These are phyloP conservation scores for Asteroscopus sphinx DNA, from an alignment of 2,888 invertebrate genomes.

Conservation along the genomic window DNA sequence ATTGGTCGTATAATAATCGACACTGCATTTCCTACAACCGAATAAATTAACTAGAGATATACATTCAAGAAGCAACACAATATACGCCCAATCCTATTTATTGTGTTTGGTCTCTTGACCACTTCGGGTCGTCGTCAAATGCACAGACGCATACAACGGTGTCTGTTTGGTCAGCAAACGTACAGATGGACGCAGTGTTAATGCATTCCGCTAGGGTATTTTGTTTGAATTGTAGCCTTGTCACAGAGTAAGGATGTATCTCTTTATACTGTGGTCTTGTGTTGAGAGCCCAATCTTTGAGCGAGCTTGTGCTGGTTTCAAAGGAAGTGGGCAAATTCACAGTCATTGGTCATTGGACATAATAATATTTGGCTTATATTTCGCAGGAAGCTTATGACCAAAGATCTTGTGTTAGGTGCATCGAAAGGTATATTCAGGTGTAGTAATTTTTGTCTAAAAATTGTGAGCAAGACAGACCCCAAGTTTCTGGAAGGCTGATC, in stretches of 20 bases:
- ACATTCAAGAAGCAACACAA: constrained; percentile 14
- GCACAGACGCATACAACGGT: constrained; percentile 27
- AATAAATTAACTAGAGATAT: constrained; percentile 24
- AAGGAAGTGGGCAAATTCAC: constrained; percentile 7
- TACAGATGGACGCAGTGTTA: constrained; percentile 17
- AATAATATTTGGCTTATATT: too few relatives aligned
- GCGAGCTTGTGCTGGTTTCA: constrained; percentile 7
- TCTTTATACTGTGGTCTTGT: too few relatives aligned
- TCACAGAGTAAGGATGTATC: too few relatives aligned
- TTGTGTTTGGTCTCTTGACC: constrained; percentile 24
- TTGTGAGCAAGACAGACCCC: too few relatives aligned
- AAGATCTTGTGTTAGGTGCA: not conserved
- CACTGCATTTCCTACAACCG: not conserved
- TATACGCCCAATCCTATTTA: constrained; percentile 36
- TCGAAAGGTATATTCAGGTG: too few relatives aligned
- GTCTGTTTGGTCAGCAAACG: constrained; percentile 34
- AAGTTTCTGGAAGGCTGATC: too few relatives aligned
- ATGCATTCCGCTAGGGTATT: constrained; percentile 25
- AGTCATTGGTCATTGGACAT: not conserved
- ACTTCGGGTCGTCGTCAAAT: constrained; percentile 19
- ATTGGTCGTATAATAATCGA: not conserved
- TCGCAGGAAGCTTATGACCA: not conserved
- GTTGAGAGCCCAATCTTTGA: too few relatives aligned
- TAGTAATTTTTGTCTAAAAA: too few relatives aligned
- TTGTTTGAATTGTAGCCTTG: constrained; percentile 20